Conservation (phyloP, 2,797 vertebrate genomes). For the Balearica regulorum region DNA sequence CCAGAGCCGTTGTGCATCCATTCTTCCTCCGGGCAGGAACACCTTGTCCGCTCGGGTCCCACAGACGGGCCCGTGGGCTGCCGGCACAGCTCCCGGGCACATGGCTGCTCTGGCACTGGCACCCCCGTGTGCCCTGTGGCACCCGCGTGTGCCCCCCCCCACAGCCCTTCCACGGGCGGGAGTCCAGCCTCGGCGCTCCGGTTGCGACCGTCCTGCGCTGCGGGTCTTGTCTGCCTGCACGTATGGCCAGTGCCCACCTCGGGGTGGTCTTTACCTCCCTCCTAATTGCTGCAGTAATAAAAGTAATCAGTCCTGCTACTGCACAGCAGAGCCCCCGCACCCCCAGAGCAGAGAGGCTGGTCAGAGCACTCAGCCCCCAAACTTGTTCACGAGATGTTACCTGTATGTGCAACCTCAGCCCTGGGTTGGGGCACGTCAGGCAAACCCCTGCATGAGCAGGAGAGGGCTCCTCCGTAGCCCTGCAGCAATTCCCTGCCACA, state of each 20-base stretch:
- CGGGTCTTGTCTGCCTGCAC: neutral
- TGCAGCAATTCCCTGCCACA: neutral
- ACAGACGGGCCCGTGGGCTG: slow-evolving; percentile 14
- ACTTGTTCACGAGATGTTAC: neutral
- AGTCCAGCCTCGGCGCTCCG: neutral
- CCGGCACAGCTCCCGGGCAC: neutral
- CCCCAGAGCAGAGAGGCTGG: rapidly evolving
- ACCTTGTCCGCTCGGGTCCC: neutral
- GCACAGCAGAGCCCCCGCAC: neutral
- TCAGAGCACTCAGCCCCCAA: neutral
- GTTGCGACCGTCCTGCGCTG: rapidly evolving
- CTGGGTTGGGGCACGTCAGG: neutral
- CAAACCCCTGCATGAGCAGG: neutral
- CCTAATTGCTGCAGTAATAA: neutral
- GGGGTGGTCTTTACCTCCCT: neutral
- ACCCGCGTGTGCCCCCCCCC: neutral
- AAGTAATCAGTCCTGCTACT: neutral
- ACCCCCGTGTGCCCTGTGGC: neutral
- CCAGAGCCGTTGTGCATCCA: neutral
- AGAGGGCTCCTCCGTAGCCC: neutral
- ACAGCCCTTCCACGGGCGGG: neutral
- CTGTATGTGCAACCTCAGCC: neutral
- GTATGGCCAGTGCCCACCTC: neutral
- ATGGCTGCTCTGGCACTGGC: neutral
- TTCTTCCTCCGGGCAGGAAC: neutral